These are phyloP conservation scores for Rhinoderma darwinii DNA, from an alignment of 2,113 vertebrate species.

Conservation along the genomic window DNA sequence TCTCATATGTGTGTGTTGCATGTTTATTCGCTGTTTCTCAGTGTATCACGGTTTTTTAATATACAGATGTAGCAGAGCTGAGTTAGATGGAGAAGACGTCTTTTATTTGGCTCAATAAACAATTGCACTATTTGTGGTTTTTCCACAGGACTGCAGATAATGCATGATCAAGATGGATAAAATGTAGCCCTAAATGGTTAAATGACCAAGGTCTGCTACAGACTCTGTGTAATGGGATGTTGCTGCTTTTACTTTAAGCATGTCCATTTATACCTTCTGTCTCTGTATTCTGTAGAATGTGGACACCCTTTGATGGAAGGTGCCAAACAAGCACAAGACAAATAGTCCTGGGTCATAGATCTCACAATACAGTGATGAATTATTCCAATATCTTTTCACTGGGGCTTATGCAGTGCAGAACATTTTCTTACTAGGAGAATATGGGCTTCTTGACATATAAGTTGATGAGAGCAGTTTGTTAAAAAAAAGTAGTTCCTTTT, in stretches of 20 bases:
- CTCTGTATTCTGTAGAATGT: not conserved
- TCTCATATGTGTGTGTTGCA: not conserved
- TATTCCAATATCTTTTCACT: constrained; percentile 41
- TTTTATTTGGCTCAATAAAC: not conserved
- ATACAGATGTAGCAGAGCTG: not conserved
- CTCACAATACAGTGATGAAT: constrained; percentile 44
- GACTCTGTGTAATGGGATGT: not conserved
- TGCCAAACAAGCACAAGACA: not conserved
- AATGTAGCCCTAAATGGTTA: not conserved
- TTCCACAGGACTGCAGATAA: not conserved
- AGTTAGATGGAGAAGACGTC: not conserved
- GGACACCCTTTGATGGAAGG: not conserved
- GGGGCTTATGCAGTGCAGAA: not conserved
- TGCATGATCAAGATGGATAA: not conserved
- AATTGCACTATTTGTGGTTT: not conserved
- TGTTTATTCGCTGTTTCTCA: not conserved
- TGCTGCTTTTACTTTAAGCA: not conserved
- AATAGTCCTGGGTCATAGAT: constrained; percentile 47
- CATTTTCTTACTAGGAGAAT: constrained; percentile 27
- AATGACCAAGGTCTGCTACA: not conserved
- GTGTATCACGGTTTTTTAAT: not conserved
- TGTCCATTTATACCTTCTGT: too few relatives aligned
- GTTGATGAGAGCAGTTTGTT: constrained; percentile 43
- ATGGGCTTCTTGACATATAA: not conserved
- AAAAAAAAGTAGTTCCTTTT: not conserved